Evolutionary conservation across 2,888 invertebrate genomes (phyloP).

Genomic region (Fragum whitleyi): DNA sequence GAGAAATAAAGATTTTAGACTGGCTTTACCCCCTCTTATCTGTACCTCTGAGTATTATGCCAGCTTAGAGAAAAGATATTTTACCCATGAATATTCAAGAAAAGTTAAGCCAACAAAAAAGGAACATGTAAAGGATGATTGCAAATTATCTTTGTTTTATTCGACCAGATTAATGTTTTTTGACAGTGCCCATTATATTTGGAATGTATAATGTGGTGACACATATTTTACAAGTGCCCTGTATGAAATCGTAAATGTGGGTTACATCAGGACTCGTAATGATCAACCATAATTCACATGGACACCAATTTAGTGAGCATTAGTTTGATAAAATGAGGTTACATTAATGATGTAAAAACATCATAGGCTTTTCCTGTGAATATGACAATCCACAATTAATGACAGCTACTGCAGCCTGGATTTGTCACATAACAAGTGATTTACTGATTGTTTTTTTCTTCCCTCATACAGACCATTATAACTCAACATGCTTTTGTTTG

Average conservation of each 20-base stretch:
- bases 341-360: constrained; percentile 25
- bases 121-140: background rate
- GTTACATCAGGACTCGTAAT: background rate
- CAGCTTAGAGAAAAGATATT: too few species aligned
- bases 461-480: too few species aligned
- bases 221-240: background rate
- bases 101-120: too few species aligned
- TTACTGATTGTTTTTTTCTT: background rate
- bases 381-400: constrained; percentile 18
- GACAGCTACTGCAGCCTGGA: constrained; percentile 10
- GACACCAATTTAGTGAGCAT: background rate
- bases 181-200: constrained; percentile 9
- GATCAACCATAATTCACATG: constrained; percentile 5
- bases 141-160: constrained; percentile 10
- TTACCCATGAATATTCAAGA: too few species aligned
- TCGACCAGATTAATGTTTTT: background rate
- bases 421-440: constrained; percentile 14
- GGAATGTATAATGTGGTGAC: background rate
- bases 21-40: too few species aligned
- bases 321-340: constrained; percentile 9
- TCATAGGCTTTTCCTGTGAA: background rate
- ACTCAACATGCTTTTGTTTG: too few species aligned
- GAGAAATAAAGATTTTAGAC: too few species aligned
- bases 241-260: background rate
- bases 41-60: too few species aligned